Evolutionary conservation across 2,888 invertebrate species (phyloP), one percentile per base, ranked within the genome.

Genomic region (Aspidapion aeneum): DNA sequence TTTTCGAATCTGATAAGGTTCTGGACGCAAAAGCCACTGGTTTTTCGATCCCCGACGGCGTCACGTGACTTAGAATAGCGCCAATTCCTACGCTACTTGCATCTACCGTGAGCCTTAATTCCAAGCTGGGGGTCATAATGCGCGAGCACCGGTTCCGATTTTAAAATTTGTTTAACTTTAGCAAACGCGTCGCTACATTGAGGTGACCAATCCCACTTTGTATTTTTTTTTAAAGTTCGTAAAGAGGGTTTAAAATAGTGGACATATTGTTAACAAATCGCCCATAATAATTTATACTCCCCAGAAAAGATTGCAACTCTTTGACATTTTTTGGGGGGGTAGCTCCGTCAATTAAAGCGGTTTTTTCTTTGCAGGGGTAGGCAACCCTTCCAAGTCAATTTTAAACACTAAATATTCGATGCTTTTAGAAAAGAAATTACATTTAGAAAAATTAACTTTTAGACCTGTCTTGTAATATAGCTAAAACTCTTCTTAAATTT

Each of bases 1-100:
- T 68, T 21, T 76, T 64, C 9, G 69, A 66, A 49, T 57, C 72
- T 67, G 21, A 72, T 64, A 65, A 70, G 66, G 61, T 73, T 70
- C 60, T 64, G 16, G 73, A 75, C 0, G 74, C 73, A 69, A 71
- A 76, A n/a, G 71, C 72, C 20, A 77, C 72, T n/a, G 75, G 78
- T 62, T 71, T 67, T 65, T 75, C 73, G 52, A 62, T 64, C 17
- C 74, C 73, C 67, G 73, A 69, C 54, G 65, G 65, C 20, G 68
- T 68, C 50, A 66, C 68, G 58, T 74, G 73, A 19, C 65, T 63
- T 20, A 74, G 63, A 2, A 74, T 71, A 12, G 73, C 67, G 1
- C 72, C 75, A 20, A 75, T 57, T 7, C 74, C 75, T 9, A 63
- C 56, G 9, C 18, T 19, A 18, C 52, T 50, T 0, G 67, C 63